phyloP scores from a whole-genome alignment of 2,113 vertebrate genomes.

The Silurus glanis region DNA sequence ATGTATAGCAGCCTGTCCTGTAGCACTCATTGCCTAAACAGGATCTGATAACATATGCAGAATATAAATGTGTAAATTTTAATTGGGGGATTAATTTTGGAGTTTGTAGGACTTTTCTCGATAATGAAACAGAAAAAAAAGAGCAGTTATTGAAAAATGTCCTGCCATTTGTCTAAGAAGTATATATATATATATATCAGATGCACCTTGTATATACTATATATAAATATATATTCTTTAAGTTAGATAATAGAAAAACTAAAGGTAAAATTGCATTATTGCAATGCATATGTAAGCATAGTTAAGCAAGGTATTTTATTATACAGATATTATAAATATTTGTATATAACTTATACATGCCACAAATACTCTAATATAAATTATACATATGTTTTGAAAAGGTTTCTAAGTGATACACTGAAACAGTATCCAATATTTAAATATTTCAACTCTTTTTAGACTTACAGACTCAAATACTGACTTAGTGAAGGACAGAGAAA shows the following conservation, averaged over 20 bases:
- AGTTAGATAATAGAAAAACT: too few species aligned
- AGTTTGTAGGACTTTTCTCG: neutral
- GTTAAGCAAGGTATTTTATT: neutral
- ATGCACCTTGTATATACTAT: too few species aligned
- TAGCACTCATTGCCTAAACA: slow-evolving; percentile 13
- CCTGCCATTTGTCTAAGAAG: too few species aligned
- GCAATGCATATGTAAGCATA: too few species aligned
- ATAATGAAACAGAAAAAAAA: neutral
- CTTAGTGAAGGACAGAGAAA: neutral
- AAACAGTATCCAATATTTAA: neutral
- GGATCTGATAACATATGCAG: neutral
- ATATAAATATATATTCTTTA: too few species aligned
- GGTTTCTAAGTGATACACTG: neutral
- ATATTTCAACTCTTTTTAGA: neutral
- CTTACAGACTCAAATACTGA: neutral
- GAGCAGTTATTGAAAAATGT: too few species aligned
- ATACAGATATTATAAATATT: too few species aligned
- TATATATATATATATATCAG: too few species aligned
- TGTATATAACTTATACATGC: neutral
- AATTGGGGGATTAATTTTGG: neutral
- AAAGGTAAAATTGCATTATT: too few species aligned
- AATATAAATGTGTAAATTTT: neutral
- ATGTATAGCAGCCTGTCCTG: slow-evolving; percentile 6
- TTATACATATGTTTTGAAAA: neutral
- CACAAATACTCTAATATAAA: neutral